A percentile compares a stretch with the other conserved stretches of the same genome.
Conservation (phyloP, 2,888 invertebrate genomes). For the Thera obeliscata region DNA sequence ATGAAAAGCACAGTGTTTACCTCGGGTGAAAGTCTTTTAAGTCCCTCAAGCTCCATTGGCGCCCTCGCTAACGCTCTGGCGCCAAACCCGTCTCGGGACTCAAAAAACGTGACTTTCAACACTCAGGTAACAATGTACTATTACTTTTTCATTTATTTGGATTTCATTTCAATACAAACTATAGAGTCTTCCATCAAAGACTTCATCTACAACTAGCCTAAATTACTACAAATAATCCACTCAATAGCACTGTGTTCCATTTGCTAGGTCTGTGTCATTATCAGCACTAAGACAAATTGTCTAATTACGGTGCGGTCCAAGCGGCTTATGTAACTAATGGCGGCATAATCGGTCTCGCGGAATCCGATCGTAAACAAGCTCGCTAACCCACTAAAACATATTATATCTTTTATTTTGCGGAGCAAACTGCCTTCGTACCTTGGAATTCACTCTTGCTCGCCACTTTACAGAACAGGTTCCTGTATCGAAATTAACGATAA, state of each 20-base stretch:
- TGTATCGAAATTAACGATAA: conserved; percentile 76
- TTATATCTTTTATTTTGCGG: conserved; percentile 80
- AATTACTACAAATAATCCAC: conserved; percentile 16
- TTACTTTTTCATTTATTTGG: conserved; percentile 8
- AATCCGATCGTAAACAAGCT: conserved; percentile 81
- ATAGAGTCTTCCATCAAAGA: neutral
- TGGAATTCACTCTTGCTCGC: conserved; percentile 52
- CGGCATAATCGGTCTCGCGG: conserved; percentile 71
- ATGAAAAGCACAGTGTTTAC: no score
- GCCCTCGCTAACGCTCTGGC: no score
- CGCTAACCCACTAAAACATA: conserved; percentile 84
- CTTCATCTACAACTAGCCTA: neutral
- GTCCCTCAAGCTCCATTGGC: no score
- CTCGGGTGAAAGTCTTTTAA: no score
- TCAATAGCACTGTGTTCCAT: conserved; percentile 20
- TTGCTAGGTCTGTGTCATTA: conserved; percentile 55
- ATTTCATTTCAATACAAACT: conserved; percentile 7
- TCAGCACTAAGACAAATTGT: conserved; percentile 66
- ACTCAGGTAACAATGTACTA: no score
- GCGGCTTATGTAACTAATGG: conserved; percentile 78
- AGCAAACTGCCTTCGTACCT: conserved; percentile 64
- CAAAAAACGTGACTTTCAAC: no score
- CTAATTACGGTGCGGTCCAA: conserved; percentile 66
- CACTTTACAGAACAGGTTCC: conserved; percentile 77
- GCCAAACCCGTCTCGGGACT: no score